These are phyloP conservation scores for Nysson spinosus DNA, from an alignment of 2,888 invertebrate genomes.

Conservation along the genomic window DNA sequence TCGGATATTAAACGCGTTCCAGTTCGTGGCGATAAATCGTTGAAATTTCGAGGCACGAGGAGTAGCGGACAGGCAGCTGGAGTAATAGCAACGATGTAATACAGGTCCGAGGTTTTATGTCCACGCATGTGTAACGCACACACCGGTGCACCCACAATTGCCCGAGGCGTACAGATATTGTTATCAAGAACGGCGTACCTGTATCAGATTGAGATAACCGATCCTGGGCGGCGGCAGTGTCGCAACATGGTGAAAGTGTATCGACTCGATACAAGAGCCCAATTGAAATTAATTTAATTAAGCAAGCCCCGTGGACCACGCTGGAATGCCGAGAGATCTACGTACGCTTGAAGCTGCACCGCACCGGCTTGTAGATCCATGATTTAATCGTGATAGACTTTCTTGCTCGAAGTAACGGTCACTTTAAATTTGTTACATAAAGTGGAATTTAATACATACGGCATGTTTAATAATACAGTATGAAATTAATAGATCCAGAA, in stretches of 20 bases:
- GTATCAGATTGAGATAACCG: constrained; percentile 62
- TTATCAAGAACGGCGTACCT: constrained; percentile 63
- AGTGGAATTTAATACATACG: no score
- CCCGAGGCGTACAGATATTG: constrained; percentile 63
- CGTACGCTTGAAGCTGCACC: constrained; percentile 4
- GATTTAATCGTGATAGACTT: constrained; percentile 35
- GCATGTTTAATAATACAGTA: no score
- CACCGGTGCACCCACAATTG: constrained; percentile 58
- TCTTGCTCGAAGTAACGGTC: constrained; percentile 13
- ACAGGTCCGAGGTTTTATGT: constrained; percentile 20
- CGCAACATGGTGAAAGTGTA: constrained; percentile 70
- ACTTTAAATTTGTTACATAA: constrained; percentile 31
- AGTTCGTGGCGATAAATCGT: constrained; percentile 61
- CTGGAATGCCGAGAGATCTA: constrained; percentile 3
- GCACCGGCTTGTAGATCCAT: constrained; percentile 1
- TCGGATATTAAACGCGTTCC: constrained; percentile 44
- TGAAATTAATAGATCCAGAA: no score
- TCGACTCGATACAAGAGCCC: constrained; percentile 50
- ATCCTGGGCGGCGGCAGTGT: constrained; percentile 55
- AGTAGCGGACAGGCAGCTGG: constrained; percentile 37
- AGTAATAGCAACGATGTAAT: constrained; percentile 24
- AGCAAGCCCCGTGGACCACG: constrained; percentile 43
- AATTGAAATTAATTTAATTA: constrained; percentile 71
- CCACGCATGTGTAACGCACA: constrained; percentile 26
- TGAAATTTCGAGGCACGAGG: constrained; percentile 62